Base-by-base conservation (phyloP, 2,888 invertebrate species). In the Drosophila anomalipes region DNA sequence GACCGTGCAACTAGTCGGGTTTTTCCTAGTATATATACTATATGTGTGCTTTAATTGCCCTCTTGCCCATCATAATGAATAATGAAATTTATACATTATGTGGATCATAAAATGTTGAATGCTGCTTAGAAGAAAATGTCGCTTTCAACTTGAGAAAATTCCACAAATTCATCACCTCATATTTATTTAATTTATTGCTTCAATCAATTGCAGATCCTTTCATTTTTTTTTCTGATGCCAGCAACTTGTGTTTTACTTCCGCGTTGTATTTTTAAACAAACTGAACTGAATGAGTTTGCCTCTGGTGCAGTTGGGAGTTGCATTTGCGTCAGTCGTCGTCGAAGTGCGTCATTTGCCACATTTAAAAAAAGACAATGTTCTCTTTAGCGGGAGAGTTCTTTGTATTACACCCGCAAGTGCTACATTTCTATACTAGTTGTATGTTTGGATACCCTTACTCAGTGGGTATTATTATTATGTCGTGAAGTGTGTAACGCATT, bases 341-440 rank as follows among this genome's bases (percentile, higher is more conserved):
- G 51, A 77, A 86, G 70, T 85, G 89, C 87, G 91, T 89, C 84
- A 84, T 89, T 69, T 70, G 69, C 61, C 74, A 44, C 63, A 79
- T 74, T 66, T 58, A 65, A 53, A 60, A 44, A n/a, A 53, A 59
- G 32, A 60, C 16, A 51, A 44, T 57, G 32, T 44, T 69, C 52
- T 54, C 65, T 63, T 49, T 28, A 30, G 28, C 26, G 26, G 41
- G 22, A 59, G 49, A 67, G 72, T 62, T 74, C 39, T 51, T 53
- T n/a, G 49, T 28, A 28, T 49, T 54, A 62, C 65, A 77, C 71
- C 62, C 65, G 53, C 78, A 4, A 58, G 49, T 58, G 61, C 57
- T 44, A 39, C 19, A 44, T 16, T 39, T 47, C 19, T 28, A 30
- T 7, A 30, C 52, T n/a, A 54, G 32, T 30, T 32, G 22, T 2